Evolutionary conservation across 2,113 vertebrate species (phyloP), one percentile per base, ranked within the genome.

Genomic region (Rhinopomastus cyanomelas): DNA sequence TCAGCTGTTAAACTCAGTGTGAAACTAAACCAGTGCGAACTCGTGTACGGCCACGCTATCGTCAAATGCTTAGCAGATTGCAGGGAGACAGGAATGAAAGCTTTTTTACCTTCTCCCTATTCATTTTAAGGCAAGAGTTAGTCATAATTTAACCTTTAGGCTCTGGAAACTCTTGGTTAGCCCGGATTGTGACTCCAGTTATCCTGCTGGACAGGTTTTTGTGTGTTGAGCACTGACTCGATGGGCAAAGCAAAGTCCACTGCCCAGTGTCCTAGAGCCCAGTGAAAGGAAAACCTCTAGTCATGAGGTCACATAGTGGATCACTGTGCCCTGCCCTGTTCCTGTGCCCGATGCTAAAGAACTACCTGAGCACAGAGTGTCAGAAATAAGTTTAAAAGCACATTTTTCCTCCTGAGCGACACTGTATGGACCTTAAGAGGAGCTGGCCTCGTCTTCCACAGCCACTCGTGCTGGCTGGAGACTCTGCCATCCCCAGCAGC

Each of bases 171-270:
- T 42, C 36, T 75, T 3, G 2, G 21, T 59, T 67, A 64, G 34
- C 21, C 62, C 49, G 25, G 48, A 52, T 39, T n/a, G 59, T 46
- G 34, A 14, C 34, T 44, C 71, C 36, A 49, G 39, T 49, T 79
- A 22, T 0, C 12, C 75, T 72, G 21, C 78, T 85, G 71, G 69
- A 34, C 66, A 55, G n/a, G 21, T 67, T 91, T 76, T 34, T 76
- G n/a, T 73, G 46, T 37, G 21, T 68, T 55, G 53, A 72, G 36
- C 30, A 29, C 27, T 37, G 15, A 26, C 0, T 5, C 23, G 42
- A 59, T 0, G 3, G 9, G 36, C 34, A 37, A 75, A 72, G n/a
- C 53, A 49, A 68, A 57, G 46, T 34, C 30, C 0, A 0, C 16
- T 65, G 61, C 49, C 34, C 27, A 22, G 49, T 6, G 57, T n/a